Evolutionary conservation across 2,797 vertebrate genomes (phyloP).

Genomic region (Nothura maculosa): DNA sequence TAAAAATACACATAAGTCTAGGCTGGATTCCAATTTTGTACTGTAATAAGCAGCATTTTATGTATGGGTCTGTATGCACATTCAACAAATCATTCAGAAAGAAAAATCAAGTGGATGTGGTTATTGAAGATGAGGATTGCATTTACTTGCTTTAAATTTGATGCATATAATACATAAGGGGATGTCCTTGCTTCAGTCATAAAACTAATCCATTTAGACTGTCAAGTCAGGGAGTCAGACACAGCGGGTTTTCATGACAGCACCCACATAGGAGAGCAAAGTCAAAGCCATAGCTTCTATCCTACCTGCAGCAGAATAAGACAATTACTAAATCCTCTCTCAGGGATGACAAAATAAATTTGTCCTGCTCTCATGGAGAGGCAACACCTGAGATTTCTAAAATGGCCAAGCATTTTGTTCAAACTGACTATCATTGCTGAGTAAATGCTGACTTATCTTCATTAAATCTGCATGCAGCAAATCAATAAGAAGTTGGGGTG

Average conservation of each 20-base stretch:
- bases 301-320: not conserved
- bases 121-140: constrained; percentile 66
- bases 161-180: constrained; percentile 63
- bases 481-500: constrained; percentile 63
- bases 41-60: constrained; percentile 67
- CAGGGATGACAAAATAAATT: not conserved
- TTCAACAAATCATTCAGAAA: constrained; percentile 69
- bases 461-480: constrained; percentile 62
- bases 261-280: not conserved
- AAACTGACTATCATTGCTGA: not conserved
- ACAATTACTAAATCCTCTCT: not conserved
- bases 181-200: constrained; percentile 65
- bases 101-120: constrained; percentile 67
- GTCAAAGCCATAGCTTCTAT: not conserved
- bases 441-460: constrained; percentile 59
- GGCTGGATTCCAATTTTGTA: constrained; percentile 55
- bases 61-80: constrained; percentile 47
- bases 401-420: not conserved
- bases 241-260: constrained; percentile 12
- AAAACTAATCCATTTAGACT: constrained; percentile 64
- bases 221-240: constrained; percentile 17
- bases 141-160: constrained; percentile 70
- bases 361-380: not conserved
- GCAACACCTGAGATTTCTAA: not conserved
- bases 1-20: constrained; percentile 65